Conservation (phyloP, 2,797 vertebrate genomes). For the Malurus leucopterus region DNA sequence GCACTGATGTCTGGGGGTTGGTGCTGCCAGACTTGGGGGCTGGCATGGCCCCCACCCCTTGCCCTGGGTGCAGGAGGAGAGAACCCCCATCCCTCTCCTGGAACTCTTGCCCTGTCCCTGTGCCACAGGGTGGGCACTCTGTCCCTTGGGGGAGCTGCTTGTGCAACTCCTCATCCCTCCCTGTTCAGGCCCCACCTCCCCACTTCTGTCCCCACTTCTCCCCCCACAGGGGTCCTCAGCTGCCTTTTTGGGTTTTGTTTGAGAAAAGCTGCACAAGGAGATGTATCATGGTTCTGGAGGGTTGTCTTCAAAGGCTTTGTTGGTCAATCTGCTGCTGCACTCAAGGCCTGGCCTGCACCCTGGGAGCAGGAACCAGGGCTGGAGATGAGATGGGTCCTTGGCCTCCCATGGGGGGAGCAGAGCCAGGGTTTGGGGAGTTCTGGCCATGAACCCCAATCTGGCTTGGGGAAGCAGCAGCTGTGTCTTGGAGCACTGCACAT, state of each 20-base stretch:
- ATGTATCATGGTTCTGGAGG: accelerated
- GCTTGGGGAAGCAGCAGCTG: not conserved
- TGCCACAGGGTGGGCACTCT: accelerated
- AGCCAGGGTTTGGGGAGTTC: not conserved
- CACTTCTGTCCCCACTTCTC: not conserved
- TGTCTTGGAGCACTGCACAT: accelerated
- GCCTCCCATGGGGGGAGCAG: not conserved
- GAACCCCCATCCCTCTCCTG: not conserved
- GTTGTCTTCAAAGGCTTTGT: not conserved
- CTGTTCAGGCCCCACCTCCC: not conserved
- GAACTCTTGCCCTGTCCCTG: not conserved
- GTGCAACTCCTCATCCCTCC: not conserved
- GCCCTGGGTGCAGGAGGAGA: not conserved
- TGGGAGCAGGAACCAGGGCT: not conserved
- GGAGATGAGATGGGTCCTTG: not conserved
- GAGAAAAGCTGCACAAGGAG: not conserved
- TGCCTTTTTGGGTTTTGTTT: not conserved
- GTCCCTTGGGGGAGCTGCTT: not conserved
- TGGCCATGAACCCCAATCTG: not conserved
- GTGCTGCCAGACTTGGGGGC: not conserved
- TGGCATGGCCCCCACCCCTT: no score
- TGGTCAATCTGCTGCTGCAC: not conserved
- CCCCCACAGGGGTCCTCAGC: accelerated
- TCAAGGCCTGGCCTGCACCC: not conserved
- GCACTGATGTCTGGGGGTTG: not conserved